Conservation (phyloP, 2,888 invertebrate genomes). For the Epirrhoe tristata region DNA sequence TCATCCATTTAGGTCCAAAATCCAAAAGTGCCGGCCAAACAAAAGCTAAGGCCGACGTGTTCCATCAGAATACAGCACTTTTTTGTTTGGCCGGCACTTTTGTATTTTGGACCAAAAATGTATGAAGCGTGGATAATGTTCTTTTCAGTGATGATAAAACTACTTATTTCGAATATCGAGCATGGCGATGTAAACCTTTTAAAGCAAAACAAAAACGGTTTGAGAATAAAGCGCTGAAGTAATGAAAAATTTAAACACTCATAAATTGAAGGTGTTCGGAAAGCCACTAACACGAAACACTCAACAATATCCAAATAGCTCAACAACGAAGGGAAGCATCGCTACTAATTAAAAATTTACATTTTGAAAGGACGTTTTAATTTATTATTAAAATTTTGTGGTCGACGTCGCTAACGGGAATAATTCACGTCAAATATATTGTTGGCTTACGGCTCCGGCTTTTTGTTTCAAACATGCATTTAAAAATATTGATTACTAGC, state of each 20-base stretch:
- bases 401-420: constrained; percentile 68
- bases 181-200: too few relatives aligned
- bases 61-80: too few relatives aligned
- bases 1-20: too few relatives aligned
- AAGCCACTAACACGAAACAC: constrained; percentile 38
- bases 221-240: background rate
- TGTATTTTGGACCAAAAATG: too few relatives aligned
- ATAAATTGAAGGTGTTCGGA: constrained; percentile 19
- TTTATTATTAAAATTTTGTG: constrained; percentile 82
- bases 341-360: constrained; percentile 81
- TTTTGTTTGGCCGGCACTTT: too few relatives aligned
- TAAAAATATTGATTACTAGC: too few relatives aligned
- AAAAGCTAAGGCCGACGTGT: too few relatives aligned
- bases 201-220: background rate
- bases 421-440: constrained; percentile 70
- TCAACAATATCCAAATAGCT: constrained; percentile 45
- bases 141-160: too few relatives aligned
- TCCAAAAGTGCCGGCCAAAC: too few relatives aligned
- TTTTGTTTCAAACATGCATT: background rate
- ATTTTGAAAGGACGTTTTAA: constrained; percentile 80
- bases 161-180: too few relatives aligned
- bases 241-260: constrained; percentile 1
- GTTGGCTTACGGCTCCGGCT: constrained; percentile 29
- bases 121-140: too few relatives aligned
- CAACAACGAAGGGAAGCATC: constrained; percentile 49